Conservation (phyloP, 2,888 invertebrate genomes). For the Drosophila acutilabella region DNA sequence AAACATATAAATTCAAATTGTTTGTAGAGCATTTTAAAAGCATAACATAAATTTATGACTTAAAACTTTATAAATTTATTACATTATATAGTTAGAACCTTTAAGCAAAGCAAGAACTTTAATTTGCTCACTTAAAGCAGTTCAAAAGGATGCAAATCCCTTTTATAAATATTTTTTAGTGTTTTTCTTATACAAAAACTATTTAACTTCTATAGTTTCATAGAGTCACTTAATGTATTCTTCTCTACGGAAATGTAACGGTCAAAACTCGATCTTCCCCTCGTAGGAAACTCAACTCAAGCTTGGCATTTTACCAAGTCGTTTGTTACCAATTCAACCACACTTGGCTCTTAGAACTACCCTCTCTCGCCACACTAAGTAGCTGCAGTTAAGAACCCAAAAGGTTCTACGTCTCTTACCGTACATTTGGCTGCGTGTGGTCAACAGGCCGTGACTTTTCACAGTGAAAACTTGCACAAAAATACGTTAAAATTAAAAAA, state of each 20-base stretch:
- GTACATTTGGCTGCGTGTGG: constrained; percentile 43
- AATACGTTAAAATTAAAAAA: constrained; percentile 64
- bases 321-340: constrained; percentile 39
- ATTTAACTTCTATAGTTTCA: too few species aligned
- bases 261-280: neutral
- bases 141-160: too few species aligned
- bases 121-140: too few species aligned
- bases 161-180: too few species aligned
- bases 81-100: too few species aligned
- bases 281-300: constrained; percentile 17
- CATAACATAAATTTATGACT: too few species aligned
- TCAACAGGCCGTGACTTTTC: constrained; percentile 58
- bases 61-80: too few species aligned
- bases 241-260: constrained; percentile 6
- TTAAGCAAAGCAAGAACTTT: too few species aligned
- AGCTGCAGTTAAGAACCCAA: constrained; percentile 21
- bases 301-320: constrained; percentile 39
- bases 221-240: neutral
- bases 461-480: constrained; percentile 50
- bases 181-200: too few species aligned
- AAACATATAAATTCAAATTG: too few species aligned
- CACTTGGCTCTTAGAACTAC: constrained; percentile 9
- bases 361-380: constrained; percentile 7
- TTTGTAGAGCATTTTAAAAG: too few species aligned
- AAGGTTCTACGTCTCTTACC: constrained; percentile 41